phyloP scores from a whole-genome alignment of 1,140 invertebrate species.

The Caerostris extrusa region DNA sequence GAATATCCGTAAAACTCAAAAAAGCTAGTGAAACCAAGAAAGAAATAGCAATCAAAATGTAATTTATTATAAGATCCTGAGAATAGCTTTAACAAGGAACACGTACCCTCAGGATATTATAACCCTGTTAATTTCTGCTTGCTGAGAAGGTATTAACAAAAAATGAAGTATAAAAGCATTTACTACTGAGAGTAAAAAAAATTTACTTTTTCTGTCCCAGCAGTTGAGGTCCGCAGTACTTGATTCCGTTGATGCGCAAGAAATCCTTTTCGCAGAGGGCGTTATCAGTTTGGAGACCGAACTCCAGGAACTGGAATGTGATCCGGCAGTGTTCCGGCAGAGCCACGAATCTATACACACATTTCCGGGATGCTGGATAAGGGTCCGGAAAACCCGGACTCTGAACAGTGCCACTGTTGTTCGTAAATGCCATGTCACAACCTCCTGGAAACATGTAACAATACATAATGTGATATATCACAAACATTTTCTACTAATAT shows the following conservation, averaged over 20 bases:
- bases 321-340: slow-evolving; percentile 78
- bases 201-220: slow-evolving; percentile 79
- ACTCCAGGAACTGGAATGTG: slow-evolving; percentile 78
- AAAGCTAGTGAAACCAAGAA: too few species aligned
- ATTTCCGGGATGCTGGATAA: slow-evolving; percentile 78
- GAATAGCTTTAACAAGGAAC: neutral
- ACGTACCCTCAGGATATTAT: too few species aligned
- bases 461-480: too few species aligned
- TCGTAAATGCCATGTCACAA: slow-evolving; percentile 76
- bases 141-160: too few species aligned
- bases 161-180: neutral
- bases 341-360: slow-evolving; percentile 78
- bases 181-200: neutral
- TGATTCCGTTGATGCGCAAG: slow-evolving; percentile 79
- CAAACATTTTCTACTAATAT: too few species aligned
- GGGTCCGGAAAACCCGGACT: slow-evolving; percentile 78
- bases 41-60: too few species aligned
- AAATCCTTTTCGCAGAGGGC: slow-evolving; percentile 78
- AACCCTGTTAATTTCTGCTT: too few species aligned
- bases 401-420: slow-evolving; percentile 78
- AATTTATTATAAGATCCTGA: neutral
- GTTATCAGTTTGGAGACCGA: slow-evolving; percentile 77
- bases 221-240: slow-evolving; percentile 79
- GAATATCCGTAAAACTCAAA: too few species aligned
- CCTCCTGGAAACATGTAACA: neutral